Evolutionary conservation across 2,888 invertebrate species (phyloP), one percentile per base, ranked within the genome.

Genomic region (Dendrolimus houi): DNA sequence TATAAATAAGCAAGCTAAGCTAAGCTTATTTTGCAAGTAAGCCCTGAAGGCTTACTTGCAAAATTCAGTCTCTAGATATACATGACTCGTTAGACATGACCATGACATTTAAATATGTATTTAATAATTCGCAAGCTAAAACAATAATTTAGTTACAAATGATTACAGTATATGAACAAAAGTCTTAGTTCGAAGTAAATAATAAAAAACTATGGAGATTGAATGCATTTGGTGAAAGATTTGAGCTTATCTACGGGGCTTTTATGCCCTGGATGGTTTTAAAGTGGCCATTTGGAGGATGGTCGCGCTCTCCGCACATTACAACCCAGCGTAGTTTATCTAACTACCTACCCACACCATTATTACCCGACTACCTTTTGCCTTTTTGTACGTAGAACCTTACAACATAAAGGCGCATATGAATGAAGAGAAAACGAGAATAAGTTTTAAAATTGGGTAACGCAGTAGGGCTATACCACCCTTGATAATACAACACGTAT

Each of bases 251-350:
- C 64, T 64, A 63, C 60, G 58, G 53, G 56, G 56, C 58, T 53
- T 63, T 61, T 58, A 66, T 59, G 61, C 57, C 53, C 64, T 56
- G 60, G 59, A 57, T 65, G 60, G 58, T 58, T 63, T 66, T 64
- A 62, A 69, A 69, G 64, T 68, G 64, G 62, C 60, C 58, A 68
- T 73, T 70, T 62, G 61, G 60, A 63, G 59, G 56, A 55, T 59
- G 63, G 60, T 62, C 58, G 60, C 56, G 57, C 57, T 41, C 56
- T 55, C 60, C 57, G 57, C 61, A 55, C 40, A 57, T 41, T 57
- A 58, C 59, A 58, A 54, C 58, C 53, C 52, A 47, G 17, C 57
- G 53, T 62, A 64, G 58, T 62, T 65, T 64, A 65, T 65, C 59
- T 61, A 58, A 59, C 55, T 60, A 29, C 57, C 56, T 55, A 59